Base-by-base conservation (phyloP, 2,888 invertebrate species). In the Protophormia terraenovae region DNA sequence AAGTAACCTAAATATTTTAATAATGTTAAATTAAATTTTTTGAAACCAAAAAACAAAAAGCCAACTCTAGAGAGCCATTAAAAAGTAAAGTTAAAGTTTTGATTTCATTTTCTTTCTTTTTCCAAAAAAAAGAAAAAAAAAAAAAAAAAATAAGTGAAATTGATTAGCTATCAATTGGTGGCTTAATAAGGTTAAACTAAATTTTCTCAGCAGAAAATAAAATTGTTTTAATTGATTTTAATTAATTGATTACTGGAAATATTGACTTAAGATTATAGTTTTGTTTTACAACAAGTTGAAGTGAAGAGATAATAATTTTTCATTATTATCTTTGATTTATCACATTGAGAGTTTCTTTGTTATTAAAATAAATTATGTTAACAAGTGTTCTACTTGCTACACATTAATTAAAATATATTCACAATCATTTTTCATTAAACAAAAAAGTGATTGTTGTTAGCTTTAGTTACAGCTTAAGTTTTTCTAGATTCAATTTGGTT, bases 1-100 rank as follows among this genome's bases (percentile, higher is more conserved):
- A 93, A 93, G 93, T 91, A 62, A 47, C 32, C 69, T 16, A 73
- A 73, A 50, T 79, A 69, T 38, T 24, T 60, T 27, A 58, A 55
- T 41, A 5, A n/a, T 35, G n/a, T n/a, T 41, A 7, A 6, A 35
- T 22, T 29, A 24, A 35, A 35, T 1, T 10, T 10, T 35, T 50
- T 50, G 50, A 10, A 1, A n/a, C 8, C 2, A 66, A 55, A 35
- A 53, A 80, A 47, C 58, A 16, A 24, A 41, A 62, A 19, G 32
- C 6, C 5, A 64, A 60, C 29, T 35, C 6, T 35, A 45, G 7
- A 22, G 16, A 14, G 7, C n/a, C 5, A 14, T 29, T 35, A 22
- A 19, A 41, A 38, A 6, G 10, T 5, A 16, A 62, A 32, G 45
- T 60, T 32, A 41, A 50, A 53, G 47, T 38, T n/a, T 22, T 29